Evolutionary conservation across 2,888 invertebrate genomes (phyloP).

Genomic region (Cosmia pyralina): DNA sequence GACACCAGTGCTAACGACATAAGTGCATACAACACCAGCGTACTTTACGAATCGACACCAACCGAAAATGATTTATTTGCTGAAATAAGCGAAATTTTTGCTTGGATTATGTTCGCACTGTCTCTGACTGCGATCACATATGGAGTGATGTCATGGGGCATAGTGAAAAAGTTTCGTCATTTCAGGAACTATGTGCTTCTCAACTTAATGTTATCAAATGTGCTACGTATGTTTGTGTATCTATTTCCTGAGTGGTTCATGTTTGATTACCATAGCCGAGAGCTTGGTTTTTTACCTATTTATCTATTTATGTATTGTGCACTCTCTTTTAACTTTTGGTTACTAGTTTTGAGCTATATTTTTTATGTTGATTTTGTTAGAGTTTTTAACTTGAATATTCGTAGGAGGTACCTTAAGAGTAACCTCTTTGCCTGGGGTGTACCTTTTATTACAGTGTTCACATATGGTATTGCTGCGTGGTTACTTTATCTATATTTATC

Average conservation of each 20-base stretch:
- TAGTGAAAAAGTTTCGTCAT: constrained; percentile 4
- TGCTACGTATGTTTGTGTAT: not conserved
- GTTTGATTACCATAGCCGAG: not conserved
- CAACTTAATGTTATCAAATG: not conserved
- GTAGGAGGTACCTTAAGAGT: constrained; percentile 3
- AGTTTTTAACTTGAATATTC: constrained; percentile 10
- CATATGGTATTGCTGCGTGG: not conserved
- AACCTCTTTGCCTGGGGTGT: not conserved
- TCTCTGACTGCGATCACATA: not conserved
- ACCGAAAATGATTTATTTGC: not conserved
- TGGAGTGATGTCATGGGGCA: constrained; percentile 7
- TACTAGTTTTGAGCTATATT: constrained; percentile 16
- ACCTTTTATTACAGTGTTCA: not conserved
- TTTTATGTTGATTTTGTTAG: constrained; percentile 22
- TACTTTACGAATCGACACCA: not conserved
- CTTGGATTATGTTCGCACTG: not conserved
- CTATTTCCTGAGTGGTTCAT: not conserved
- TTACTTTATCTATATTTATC: not conserved
- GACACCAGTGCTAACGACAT: no score
- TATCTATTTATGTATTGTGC: not conserved
- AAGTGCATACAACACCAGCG: not conserved
- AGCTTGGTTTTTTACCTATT: not conserved
- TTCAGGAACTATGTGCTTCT: constrained; percentile 19
- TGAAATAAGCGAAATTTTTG: not conserved
- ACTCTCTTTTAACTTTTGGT: constrained; percentile 8